Percentiles rank a stretch among this genome's conserved stretches.
Evolutionary conservation across 2,888 invertebrate species (phyloP).

Genomic region (Drosophila borealis): DNA sequence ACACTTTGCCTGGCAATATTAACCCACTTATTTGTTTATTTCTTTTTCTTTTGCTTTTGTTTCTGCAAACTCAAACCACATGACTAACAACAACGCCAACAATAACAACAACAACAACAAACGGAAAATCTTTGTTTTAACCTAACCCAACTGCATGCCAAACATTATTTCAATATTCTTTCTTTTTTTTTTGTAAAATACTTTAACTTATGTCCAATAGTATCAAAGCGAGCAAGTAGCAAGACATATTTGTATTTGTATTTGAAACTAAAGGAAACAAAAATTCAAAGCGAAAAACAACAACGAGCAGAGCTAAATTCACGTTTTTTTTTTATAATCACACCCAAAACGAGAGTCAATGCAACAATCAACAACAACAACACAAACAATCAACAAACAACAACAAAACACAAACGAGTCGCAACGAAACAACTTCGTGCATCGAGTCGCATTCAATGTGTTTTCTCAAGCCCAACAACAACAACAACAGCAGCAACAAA

Average conservation of each 20-base stretch:
- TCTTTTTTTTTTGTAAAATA: not conserved
- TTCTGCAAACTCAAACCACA: conserved; percentile 24
- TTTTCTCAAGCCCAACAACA: conserved; percentile 39
- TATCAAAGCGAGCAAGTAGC: conserved; percentile 68
- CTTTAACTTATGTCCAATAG: conserved; percentile 31
- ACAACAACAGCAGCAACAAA: conserved; percentile 2
- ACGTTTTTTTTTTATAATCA: conserved; percentile 50
- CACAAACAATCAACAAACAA: conserved; percentile 8
- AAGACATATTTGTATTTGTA: conserved; percentile 24
- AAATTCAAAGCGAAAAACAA: conserved; percentile 8
- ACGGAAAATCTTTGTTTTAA: conserved; percentile 39
- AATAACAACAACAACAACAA: conserved; percentile 23
- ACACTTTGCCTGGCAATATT: conserved; percentile 44
- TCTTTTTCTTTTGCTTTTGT: conserved; percentile 29
- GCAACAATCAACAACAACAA: conserved; percentile 33
- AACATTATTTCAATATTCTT: conserved; percentile 11
- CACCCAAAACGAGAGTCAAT: conserved; percentile 27
- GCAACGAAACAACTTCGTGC: conserved; percentile 63
- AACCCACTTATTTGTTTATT: conserved; percentile 56
- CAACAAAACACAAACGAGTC: conserved; percentile 12
- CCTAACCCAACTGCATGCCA: conserved; percentile 37
- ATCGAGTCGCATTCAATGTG: conserved; percentile 55
- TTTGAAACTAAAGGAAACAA: conserved; percentile 18
- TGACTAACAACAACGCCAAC: conserved; percentile 49
- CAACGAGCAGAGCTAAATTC: conserved; percentile 24